A percentile compares a stretch with the other conserved stretches of the same genome.
Evolutionary conservation across 2,888 invertebrate genomes (phyloP).

Genomic region (Apodemia mormo): DNA sequence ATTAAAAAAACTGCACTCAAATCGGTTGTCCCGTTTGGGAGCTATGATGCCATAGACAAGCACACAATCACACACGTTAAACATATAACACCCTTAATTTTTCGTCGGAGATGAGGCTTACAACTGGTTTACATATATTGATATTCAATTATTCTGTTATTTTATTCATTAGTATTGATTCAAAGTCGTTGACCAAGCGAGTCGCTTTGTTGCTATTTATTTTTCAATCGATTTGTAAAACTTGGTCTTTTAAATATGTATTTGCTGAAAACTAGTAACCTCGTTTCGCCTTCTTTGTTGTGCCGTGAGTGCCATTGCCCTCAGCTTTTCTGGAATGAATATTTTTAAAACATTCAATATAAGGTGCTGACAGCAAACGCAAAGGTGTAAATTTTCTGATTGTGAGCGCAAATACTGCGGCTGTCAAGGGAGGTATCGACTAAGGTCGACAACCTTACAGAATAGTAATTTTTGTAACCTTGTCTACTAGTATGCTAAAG

Average conservation of each 20-base stretch:
- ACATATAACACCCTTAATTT: too few relatives aligned
- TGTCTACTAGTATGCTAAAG: slow-evolving; percentile 22
- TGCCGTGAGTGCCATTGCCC: slow-evolving; percentile 53
- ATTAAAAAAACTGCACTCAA: too few relatives aligned
- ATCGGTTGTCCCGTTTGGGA: too few relatives aligned
- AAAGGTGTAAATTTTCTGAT: slow-evolving; percentile 23
- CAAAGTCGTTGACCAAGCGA: too few relatives aligned
- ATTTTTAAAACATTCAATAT: slow-evolving; percentile 57
- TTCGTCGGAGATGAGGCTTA: too few relatives aligned
- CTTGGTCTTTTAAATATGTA: slow-evolving; percentile 45
- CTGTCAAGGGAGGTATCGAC: slow-evolving; percentile 48
- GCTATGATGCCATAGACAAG: too few relatives aligned
- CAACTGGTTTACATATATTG: too few relatives aligned
- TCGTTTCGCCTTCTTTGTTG: slow-evolving; percentile 58
- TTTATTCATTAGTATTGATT: too few relatives aligned
- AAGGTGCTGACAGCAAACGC: slow-evolving; percentile 51
- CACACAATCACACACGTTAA: too few relatives aligned
- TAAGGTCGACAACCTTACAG: slow-evolving; percentile 59
- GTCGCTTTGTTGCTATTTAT: slow-evolving; percentile 28
- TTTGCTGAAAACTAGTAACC: slow-evolving; percentile 59
- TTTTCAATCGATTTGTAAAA: slow-evolving; percentile 54
- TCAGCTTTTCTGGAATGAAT: slow-evolving; percentile 58
- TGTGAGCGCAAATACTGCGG: slow-evolving; percentile 38
- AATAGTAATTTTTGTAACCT: slow-evolving; percentile 39
- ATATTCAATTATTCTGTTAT: too few relatives aligned